These are phyloP conservation scores for Ips typographus DNA, from an alignment of 1,140 invertebrate species.

Conservation along the genomic window DNA sequence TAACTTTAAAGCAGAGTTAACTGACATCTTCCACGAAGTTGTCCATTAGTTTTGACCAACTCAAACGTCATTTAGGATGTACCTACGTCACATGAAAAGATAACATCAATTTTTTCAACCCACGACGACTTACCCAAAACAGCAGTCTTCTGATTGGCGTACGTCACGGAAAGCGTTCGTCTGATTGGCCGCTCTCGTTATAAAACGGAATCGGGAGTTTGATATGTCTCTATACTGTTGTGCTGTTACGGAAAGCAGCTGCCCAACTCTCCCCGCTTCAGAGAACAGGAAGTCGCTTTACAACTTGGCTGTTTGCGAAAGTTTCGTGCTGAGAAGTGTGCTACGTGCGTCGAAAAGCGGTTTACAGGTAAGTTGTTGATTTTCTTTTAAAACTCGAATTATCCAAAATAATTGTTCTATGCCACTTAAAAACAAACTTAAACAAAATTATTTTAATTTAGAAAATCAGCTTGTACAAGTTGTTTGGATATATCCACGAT, in stretches of 20 bases:
- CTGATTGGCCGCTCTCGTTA: constrained; percentile 8
- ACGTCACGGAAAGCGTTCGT: constrained; percentile 1
- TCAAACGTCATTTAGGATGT: too few species aligned
- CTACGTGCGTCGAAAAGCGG: background rate
- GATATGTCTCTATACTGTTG: constrained; percentile 4
- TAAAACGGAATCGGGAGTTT: constrained; percentile 11
- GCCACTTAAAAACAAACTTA: background rate
- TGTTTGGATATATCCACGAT: too few species aligned
- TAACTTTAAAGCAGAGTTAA: too few species aligned
- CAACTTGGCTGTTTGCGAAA: constrained; percentile 2
- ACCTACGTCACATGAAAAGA: background rate
- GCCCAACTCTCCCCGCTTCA: background rate
- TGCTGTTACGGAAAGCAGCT: constrained; percentile 1
- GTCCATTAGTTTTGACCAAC: too few species aligned
- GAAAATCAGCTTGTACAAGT: too few species aligned
- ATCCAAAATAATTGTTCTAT: background rate
- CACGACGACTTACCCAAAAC: constrained; percentile 4
- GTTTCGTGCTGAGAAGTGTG: constrained; percentile 1
- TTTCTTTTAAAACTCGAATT: background rate
- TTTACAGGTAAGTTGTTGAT: background rate
- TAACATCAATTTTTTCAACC: constrained; percentile 6
- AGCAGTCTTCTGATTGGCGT: constrained; percentile 1
- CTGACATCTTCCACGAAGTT: too few species aligned
- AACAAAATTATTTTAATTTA: too few species aligned
- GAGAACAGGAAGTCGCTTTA: background rate